These are phyloP conservation scores for Chelidonichthys spinosus DNA, from an alignment of 2,797 vertebrate genomes.

Conservation along the genomic window DNA sequence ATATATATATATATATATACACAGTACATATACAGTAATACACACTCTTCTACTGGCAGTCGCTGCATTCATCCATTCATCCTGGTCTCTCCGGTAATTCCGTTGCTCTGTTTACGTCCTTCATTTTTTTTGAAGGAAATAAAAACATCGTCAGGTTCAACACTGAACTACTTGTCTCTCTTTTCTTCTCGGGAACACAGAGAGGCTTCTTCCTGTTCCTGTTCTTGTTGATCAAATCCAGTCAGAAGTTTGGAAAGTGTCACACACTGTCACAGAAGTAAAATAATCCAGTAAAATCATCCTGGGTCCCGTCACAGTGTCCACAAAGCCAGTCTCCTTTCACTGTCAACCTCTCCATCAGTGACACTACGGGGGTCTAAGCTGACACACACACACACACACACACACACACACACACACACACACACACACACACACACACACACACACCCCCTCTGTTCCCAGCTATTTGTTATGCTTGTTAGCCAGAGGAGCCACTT, in stretches of 20 bases:
- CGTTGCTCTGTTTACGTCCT: conserved; percentile 9
- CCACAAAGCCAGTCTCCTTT: conserved; percentile 51
- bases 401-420: conserved; percentile 9
- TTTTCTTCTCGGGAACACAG: not conserved
- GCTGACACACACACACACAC: conserved; percentile 13
- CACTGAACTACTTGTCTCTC: not conserved
- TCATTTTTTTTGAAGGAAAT: conserved; percentile 6
- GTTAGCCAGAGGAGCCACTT: conserved; percentile 44
- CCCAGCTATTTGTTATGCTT: conserved; percentile 46
- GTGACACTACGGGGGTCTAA: conserved; percentile 38
- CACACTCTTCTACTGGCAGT: not conserved
- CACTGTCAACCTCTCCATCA: conserved; percentile 44
- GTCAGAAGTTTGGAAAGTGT: conserved; percentile 59
- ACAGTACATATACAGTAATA: not conserved
- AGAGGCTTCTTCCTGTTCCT: conserved; percentile 35
- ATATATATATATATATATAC: not conserved
- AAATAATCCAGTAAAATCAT: conserved; percentile 56
- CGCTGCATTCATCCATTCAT: not conserved
- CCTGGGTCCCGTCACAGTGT: conserved; percentile 53
- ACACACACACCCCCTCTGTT: conserved; percentile 11
- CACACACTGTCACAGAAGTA: conserved; percentile 59
- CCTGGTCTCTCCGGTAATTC: not conserved
- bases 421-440: conserved; percentile 8
- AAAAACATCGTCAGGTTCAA: not conserved
- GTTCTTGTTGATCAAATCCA: conserved; percentile 19